Percentiles rank a stretch among this genome's conserved stretches.
phyloP scores from a whole-genome alignment of 1,140 invertebrate genomes.

The Drosophila ironensis region DNA sequence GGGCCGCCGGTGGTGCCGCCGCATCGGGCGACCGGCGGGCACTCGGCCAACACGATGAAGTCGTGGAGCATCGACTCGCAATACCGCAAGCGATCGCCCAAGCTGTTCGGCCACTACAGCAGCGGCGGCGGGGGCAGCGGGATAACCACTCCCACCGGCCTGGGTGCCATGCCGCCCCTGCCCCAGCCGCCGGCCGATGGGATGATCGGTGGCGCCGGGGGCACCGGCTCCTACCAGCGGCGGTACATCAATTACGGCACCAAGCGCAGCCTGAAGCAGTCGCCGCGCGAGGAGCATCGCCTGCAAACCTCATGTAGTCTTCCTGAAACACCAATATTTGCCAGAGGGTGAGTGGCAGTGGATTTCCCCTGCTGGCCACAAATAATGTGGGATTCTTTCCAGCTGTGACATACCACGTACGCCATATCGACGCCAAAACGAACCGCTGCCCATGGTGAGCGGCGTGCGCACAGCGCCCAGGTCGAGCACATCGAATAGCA shows the following conservation, averaged over 20 bases:
- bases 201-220: constrained; percentile 61
- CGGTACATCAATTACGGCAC: constrained; percentile 77
- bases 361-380: too few species aligned
- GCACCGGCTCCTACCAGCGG: constrained; percentile 82
- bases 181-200: constrained; percentile 32
- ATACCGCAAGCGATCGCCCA: constrained; percentile 84
- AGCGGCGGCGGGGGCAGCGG: constrained; percentile 79
- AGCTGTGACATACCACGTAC: constrained; percentile 89
- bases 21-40: constrained; percentile 83
- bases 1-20: constrained; percentile 87
- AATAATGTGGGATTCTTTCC: background rate
- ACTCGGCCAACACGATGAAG: constrained; percentile 87
- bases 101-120: constrained; percentile 65
- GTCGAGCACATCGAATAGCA: constrained; percentile 84
- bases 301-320: constrained; percentile 91
- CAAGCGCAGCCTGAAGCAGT: constrained; percentile 79
- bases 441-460: constrained; percentile 71
- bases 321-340: constrained; percentile 92
- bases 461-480: constrained; percentile 83
- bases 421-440: constrained; percentile 85
- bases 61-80: constrained; percentile 91
- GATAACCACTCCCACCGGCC: constrained; percentile 83
- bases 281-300: constrained; percentile 83
- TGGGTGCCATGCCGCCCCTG: constrained; percentile 82
- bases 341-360: constrained; percentile 83